Evolutionary conservation across 1,140 invertebrate species (phyloP), one percentile per base, ranked within the genome.

Genomic region (Gryon sp.): DNA sequence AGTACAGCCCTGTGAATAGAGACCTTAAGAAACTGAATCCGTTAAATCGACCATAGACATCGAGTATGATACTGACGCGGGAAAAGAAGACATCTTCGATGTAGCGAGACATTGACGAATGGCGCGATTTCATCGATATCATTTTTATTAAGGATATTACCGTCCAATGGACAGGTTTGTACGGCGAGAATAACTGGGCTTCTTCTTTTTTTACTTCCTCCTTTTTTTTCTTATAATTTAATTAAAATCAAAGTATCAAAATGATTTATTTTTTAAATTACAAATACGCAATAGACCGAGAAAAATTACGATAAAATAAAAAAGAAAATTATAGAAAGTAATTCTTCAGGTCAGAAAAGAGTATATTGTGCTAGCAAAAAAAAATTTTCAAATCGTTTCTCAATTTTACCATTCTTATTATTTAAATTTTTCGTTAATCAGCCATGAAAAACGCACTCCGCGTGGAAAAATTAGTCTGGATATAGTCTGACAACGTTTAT

Each of bases 11-110:
- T n/a, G 62, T 78, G 76, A 78, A 78, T 78, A 78, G 76, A 63
- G 76, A 69, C 50, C 69, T n/a, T 68, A 74, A 78, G 76, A 69
- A 74, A 78, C 57, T 78, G 76, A 73, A 78, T 78, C 76, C 76
- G 76, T 50, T 69, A 78, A 73, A 78, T 74, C 76, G 63, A 50
- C 69, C 76, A 74, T 78, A 74, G 76, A 73, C 57, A 63, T 48
- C 32, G 34, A 32, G 75, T 50, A 70, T 55, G 57, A 70, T 78
- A 60, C 60, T 34, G 26, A 15, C 8, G 11, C 26, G 34, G 60
- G 40, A 59, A 55, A 20, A 53, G 50, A 22, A 43, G 52, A 60
- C 60, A 66, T 70, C 53, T 40, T 48, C 48, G 45, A 40, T 2
- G 32, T 26, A 50, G 38, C 66, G 16, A 66, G 73, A 76, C 65